phyloP scores from a whole-genome alignment of 2,888 invertebrate genomes.

The Tortrix viridana region DNA sequence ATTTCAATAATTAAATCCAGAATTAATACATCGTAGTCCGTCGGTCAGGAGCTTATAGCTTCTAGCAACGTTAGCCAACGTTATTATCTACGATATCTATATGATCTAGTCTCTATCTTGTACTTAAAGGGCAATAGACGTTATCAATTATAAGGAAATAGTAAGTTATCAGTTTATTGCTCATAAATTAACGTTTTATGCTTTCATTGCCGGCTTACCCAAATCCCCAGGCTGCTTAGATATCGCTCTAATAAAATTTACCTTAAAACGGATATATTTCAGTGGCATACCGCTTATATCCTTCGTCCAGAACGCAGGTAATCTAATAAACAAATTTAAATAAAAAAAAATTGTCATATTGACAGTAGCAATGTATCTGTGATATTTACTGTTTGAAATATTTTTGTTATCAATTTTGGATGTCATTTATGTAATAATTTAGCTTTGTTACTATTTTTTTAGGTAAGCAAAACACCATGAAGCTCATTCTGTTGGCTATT shows the following conservation, averaged over 20 bases:
- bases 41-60: background rate
- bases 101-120: slow-evolving; percentile 7
- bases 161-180: slow-evolving; percentile 30
- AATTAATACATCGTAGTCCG: background rate
- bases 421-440: background rate
- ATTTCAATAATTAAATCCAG: background rate
- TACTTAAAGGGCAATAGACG: slow-evolving; percentile 24
- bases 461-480: slow-evolving; percentile 59
- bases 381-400: too few relatives aligned
- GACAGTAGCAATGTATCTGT: too few relatives aligned
- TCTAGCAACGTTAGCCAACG: background rate
- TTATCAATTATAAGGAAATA: slow-evolving; percentile 19
- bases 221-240: slow-evolving; percentile 28
- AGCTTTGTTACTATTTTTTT: slow-evolving; percentile 39
- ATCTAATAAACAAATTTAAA: slow-evolving; percentile 33
- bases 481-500: slow-evolving; percentile 59
- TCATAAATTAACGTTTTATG: slow-evolving; percentile 25
- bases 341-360: background rate
- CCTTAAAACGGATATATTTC: slow-evolving; percentile 15
- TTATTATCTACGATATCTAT: background rate
- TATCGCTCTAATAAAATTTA: slow-evolving; percentile 18
- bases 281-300: slow-evolving; percentile 48
- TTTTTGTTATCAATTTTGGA: too few relatives aligned
- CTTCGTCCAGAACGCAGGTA: slow-evolving; percentile 52
- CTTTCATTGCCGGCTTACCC: slow-evolving; percentile 21